Base-by-base conservation (phyloP, 2,797 vertebrate genomes). In the Labeo calbasu region DNA sequence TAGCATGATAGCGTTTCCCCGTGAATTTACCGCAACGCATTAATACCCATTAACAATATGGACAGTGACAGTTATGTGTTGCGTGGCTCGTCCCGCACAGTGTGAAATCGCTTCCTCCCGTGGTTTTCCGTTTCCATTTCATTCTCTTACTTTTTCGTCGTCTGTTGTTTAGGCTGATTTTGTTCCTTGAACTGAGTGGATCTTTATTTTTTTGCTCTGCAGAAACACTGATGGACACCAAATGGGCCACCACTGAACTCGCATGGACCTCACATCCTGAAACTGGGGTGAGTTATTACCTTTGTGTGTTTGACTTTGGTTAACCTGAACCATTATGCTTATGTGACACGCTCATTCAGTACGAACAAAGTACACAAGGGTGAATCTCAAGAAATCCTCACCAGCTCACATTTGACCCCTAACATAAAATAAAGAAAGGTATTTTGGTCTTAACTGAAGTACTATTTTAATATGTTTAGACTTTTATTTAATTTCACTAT, bases 181-280 rank as follows among this genome's bases (percentile, higher is more conserved):
- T 89, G 84, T 89, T 88, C 91, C 25, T 79, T 21, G 57, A 23
- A 61, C 32, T 77, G 2, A 77, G 9, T 77, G 90, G 88, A 85
- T 79, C 76, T 63, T 85, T 86, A 70, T 85, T 63, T 48, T 87
- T 73, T 90, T 85, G 91, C 85, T 92, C 55, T 92, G 85, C 93
- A 99, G 98, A 99, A 93, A 99, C 97, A 23, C 93, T 99, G 92
- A 99, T 99, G 97, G 98, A 99, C 94, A 99, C 97, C 0, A 99
- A 97, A 90, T 98, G 96, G 97, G 97, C 97, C 90, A 98, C 97
- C 0, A 99, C 98, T 63, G 98, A 99, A 91, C 92, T 99, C 91
- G 97, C 97, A 0, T 99, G 98, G 98, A 98, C 97, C 48, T 93
- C 97, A 87, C 97, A 99, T 93, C 98, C 98, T 0, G 98, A 99